Base-by-base conservation (phyloP, 2,797 vertebrate species). In the Urocyon cinereoargenteus region DNA sequence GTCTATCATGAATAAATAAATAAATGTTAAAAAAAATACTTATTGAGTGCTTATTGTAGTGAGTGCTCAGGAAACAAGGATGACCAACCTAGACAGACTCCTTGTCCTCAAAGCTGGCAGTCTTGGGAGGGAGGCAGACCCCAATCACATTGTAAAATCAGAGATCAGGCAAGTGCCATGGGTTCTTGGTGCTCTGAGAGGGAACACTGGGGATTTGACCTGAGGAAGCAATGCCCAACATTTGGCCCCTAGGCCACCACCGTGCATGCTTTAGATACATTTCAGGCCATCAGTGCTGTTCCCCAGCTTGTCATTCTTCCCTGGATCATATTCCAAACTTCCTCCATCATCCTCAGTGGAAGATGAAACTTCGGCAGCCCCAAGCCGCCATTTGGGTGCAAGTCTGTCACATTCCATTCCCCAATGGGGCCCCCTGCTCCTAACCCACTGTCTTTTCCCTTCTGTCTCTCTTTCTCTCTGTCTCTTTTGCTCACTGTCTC, bases 241-340 rank as follows among this genome's bases (percentile, higher is more conserved):
- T 90, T 51, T 66, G 59, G 6, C 15, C 21, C 2, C 45, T 18
- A n/a, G n/a, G n/a, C 19, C 61, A 66, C 28, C 21, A 8, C 14
- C 28, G 1, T 0, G 34, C 14, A 10, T 26, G n/a, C 59, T 22
- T 51, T 70, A 36, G 55, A 59, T 0, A 1, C 55, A 7, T 57
- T 10, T 51, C n/a, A 55, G 11, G 36, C 68, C 28, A 11, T 57
- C 49, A 2, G 70, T 13, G 24, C 73, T 28, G 6, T 62, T 34
- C 28, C 16, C 15, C n/a, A 3, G 22, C 31, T 16, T 26, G 34
- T 18, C 73, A 22, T 55, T 87, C 28, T 78, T 26, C 36, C 49
- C 73, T 13, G 26, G 73, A 34, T 36, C 72, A 21, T 66, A 78
- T 18, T 53, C 14, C 13, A 26, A 45, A 28, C 15, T 61, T 62